Evolutionary conservation across 2,113 vertebrate species (phyloP), one percentile per base, ranked within the genome.

Genomic region (Egretta garzetta): DNA sequence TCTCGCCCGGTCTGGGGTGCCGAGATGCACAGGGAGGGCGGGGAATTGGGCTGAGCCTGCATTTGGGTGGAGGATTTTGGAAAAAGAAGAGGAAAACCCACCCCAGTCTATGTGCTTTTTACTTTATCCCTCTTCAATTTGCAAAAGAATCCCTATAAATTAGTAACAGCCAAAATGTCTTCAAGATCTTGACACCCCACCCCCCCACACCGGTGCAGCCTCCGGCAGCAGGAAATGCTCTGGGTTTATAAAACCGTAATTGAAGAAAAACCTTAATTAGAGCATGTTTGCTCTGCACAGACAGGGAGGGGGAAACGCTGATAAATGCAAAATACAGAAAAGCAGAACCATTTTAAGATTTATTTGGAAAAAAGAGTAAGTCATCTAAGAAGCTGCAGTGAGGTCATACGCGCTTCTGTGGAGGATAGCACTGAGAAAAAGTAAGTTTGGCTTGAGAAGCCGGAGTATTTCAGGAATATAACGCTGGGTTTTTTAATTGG

Each of bases 21-120:
- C 0, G 24, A 45, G 83, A 6, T 71, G 63, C 22, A 17, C 2
- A 0, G 14, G 14, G 37, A 4, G 55, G 8, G 0, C 73, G 14
- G 49, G 49, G 72, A 49, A 33, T 35, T 26, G 64, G 43, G 47
- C 45, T 59, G 62, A 75, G 62, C 52, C 71, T 45, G 45, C 26
- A 6, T 70, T 49, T 71, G 41, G 35, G 39, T 26, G 49, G 50
- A 21, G 26, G 39, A 19, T 35, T 45, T 81, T 6, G 20, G 50
- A 30, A 56, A 56, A 56, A 27, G 21, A 39, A 33, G 16, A 10
- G 21, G 7, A 37, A 30, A 58, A 58, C 9, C 47, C 39, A 10
- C 21, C 21, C 28, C 22, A 63, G 49, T 63, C 21, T 37, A 32
- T 5, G 1, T 39, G 59, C 35, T 79, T 49, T 18, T 19, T 33